Conservation (phyloP, 2,113 vertebrate genomes). For the Macrotis lagotis region DNA sequence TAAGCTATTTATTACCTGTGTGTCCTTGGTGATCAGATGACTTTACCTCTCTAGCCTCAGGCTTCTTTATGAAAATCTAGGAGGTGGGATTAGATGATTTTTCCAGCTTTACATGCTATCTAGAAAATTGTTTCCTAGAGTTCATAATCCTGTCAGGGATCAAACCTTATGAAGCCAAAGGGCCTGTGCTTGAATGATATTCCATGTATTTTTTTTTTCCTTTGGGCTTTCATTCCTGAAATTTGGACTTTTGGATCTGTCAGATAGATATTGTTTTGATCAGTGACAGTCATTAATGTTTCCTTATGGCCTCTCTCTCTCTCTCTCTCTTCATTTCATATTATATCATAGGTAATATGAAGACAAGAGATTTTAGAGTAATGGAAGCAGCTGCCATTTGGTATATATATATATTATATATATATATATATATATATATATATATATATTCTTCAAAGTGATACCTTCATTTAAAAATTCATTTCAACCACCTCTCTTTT, state of each 20-base stretch:
- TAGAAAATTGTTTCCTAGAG: neutral
- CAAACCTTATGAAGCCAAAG: neutral
- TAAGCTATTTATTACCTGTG: neutral
- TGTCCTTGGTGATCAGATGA: neutral
- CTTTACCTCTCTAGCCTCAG: neutral
- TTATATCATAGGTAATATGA: neutral
- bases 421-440: too few relatives aligned
- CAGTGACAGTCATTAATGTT: constrained; percentile 36
- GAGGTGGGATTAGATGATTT: neutral
- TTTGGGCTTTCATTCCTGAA: constrained; percentile 29
- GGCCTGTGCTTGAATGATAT: constrained; percentile 16
- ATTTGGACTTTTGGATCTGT: neutral
- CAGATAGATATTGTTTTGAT: neutral
- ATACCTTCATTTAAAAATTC: constrained; percentile 55
- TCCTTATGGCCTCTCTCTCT: constrained; percentile 11
- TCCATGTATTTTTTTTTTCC: neutral
- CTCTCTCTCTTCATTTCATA: neutral
- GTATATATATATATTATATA: too few relatives aligned
- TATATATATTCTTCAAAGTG: constrained; percentile 26
- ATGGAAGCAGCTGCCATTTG: neutral
- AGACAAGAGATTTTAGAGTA: constrained; percentile 8
- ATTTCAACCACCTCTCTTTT: constrained; percentile 57
- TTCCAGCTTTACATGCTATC: neutral
- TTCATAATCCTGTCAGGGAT: neutral
- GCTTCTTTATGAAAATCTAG: neutral